Percentiles rank a stretch among this genome's conserved stretches.
Conservation (phyloP, 2,888 invertebrate species). For the Herminia tarsipennalis region DNA sequence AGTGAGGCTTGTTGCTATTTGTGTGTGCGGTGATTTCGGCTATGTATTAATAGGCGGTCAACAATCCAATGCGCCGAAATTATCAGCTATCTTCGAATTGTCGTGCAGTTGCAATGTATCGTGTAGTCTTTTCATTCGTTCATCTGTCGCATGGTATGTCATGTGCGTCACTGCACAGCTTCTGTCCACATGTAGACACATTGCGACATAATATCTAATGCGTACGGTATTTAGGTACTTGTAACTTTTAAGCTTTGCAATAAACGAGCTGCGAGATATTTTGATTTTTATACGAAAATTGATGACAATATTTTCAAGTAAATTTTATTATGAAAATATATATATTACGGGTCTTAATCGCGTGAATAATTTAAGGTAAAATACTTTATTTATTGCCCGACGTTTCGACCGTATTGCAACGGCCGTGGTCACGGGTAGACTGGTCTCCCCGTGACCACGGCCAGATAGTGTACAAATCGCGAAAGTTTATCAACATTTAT, state of each 20-base stretch:
- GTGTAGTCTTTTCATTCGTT: conserved; percentile 24
- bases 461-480: no score
- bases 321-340: no score
- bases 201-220: conserved; percentile 32
- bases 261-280: conserved; percentile 12
- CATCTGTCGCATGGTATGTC: conserved; percentile 23
- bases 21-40: conserved; percentile 19
- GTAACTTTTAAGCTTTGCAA: conserved; percentile 9
- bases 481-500: no score
- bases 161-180: conserved; percentile 52
- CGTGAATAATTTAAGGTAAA: no score
- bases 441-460: no score
- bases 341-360: no score
- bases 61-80: conserved; percentile 26
- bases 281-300: not conserved
- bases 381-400: no score
- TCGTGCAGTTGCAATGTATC: conserved; percentile 11
- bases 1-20: conserved; percentile 5
- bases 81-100: conserved; percentile 17
- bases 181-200: conserved; percentile 45
- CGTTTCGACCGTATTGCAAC: no score
- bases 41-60: conserved; percentile 12
- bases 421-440: no score
- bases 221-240: conserved; percentile 12
- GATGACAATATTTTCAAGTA: no score